Base-by-base conservation (phyloP, 2,797 vertebrate species). In the Leucoraja ocellata region DNA sequence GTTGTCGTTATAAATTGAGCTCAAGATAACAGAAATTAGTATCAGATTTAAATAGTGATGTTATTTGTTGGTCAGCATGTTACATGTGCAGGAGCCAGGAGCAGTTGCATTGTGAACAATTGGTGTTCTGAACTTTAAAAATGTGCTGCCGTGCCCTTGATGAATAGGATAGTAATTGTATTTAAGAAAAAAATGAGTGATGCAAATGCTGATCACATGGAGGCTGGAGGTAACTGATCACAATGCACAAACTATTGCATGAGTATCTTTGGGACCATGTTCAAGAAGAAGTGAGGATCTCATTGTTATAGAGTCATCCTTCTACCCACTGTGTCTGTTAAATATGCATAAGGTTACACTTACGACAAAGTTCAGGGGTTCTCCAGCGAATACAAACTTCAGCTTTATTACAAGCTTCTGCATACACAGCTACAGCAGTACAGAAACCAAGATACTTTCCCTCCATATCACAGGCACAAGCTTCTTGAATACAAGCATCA, bases 341-440 rank as follows among this genome's bases (percentile, higher is more conserved):
- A 25, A 39, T 16, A 92, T 28, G 58, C 6, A 28, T 39, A 13
- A 54, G 39, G 73, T 21, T 58, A 39, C 1, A 93, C 93, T 93
- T 74, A 93, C 78, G 93, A 73, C 93, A 93, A 0, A 93, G 36
- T 1, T 83, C 93, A 1, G 93, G 78, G 4, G 93, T 93, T 54
- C 93, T 83, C 93, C 93, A 93, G 58, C 8, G 58, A 84, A 93
- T 93, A 32, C 93, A 93, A 80, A 80, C 32, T 18, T 54, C 78
- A 32, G 25, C 78, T 73, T 32, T 84, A 21, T 93, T 93, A 84
- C 93, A 93, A 25, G 93, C 78, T 68, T 93, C 93, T 5, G 93
- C 78, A 68, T 93, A 83, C 11, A 84, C 93, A 6, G 93, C 93
- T 18, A 93, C 78, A 39, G 81, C 93, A 0, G 93, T 93, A 58